Evolutionary conservation across 1,140 invertebrate species (phyloP).

Genomic region (Lepidurus couesii): DNA sequence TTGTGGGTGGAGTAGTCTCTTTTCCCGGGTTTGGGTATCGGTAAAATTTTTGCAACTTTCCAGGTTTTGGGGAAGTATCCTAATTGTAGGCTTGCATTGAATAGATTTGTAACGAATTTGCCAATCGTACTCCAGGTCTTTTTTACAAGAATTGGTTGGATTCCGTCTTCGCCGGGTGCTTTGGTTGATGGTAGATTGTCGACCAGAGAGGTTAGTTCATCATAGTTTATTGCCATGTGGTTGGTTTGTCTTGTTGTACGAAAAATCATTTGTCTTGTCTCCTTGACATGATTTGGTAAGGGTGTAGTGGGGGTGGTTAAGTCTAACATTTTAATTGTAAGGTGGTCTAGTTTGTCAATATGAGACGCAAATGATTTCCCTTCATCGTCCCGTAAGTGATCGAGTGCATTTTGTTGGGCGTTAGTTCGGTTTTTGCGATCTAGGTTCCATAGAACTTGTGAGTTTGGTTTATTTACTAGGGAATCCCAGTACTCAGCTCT

Average conservation of each 20-base stretch:
- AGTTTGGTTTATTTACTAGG: background rate
- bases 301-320: background rate
- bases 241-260: background rate
- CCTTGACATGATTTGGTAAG: no score
- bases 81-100: constrained; percentile 23
- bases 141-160: constrained; percentile 2
- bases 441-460: background rate
- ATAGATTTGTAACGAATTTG: background rate
- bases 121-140: background rate
- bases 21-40: constrained; percentile 1
- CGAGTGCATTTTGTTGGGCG: background rate
- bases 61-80: constrained; percentile 24
- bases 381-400: background rate
- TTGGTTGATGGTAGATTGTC: background rate
- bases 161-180: background rate
- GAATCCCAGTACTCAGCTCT: constrained; percentile 8
- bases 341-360: constrained; percentile 16
- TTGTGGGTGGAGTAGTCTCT: background rate
- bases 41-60: constrained; percentile 26
- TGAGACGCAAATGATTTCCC: constrained; percentile 1
- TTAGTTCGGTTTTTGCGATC: background rate
- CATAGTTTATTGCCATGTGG: background rate
- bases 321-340: constrained; percentile 17
- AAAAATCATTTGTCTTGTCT: background rate
- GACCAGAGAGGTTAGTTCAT: background rate